These are phyloP conservation scores for Serrognathus titanus DNA, from an alignment of 2,888 invertebrate genomes.

Conservation along the genomic window DNA sequence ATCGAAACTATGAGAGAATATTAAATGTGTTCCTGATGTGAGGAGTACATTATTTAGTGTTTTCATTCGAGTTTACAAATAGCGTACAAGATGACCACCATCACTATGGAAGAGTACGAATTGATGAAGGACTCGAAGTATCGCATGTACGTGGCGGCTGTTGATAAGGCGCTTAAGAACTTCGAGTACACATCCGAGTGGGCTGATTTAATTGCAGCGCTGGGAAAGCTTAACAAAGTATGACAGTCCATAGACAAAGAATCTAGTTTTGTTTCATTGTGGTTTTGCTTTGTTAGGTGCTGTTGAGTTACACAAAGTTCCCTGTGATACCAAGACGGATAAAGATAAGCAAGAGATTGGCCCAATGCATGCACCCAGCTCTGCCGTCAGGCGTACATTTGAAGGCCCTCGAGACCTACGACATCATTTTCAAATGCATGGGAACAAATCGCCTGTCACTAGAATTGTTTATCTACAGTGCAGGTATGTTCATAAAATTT, in stretches of 20 bases:
- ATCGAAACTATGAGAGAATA: no score
- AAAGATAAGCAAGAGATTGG: conserved; percentile 83
- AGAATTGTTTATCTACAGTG: conserved; percentile 81
- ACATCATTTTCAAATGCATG: conserved; percentile 85
- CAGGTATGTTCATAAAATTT: conserved; percentile 48
- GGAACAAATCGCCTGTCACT: conserved; percentile 75
- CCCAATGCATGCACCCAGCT: conserved; percentile 92
- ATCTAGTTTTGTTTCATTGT: neutral
- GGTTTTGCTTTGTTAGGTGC: conserved; percentile 55
- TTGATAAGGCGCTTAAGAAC: conserved; percentile 84
- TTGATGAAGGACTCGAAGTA: conserved; percentile 79
- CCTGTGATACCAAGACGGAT: conserved; percentile 82
- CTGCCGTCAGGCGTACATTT: conserved; percentile 88
- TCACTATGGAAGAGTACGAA: conserved; percentile 73
- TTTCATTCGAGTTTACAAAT: no score
- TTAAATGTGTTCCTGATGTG: no score
- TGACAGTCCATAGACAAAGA: conserved; percentile 8
- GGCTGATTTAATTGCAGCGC: conserved; percentile 88
- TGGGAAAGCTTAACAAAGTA: conserved; percentile 88
- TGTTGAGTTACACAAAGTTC: conserved; percentile 75
- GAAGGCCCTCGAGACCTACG: conserved; percentile 87
- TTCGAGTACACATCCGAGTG: conserved; percentile 95
- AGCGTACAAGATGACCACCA: conserved; percentile 49
- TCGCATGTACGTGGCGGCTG: conserved; percentile 72
- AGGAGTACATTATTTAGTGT: no score